Base-by-base conservation (phyloP, 2,797 vertebrate genomes). In the Cossypha niveicapilla region DNA sequence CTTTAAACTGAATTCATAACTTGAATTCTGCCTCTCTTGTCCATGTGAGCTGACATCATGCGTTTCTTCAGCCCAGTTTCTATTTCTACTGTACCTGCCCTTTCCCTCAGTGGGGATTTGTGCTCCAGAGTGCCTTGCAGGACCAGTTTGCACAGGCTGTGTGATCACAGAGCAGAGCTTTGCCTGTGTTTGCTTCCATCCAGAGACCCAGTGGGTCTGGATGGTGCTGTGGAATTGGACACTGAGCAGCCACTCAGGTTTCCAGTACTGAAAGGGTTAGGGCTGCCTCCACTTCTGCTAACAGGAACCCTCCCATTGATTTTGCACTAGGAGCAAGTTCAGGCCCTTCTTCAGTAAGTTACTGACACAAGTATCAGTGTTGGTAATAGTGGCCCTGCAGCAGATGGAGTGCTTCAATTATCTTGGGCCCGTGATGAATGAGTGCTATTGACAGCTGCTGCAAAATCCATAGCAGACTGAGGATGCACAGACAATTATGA, bases 321-420 rank as follows among this genome's bases (percentile, higher is more conserved):
- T 95, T 96, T 91, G 81, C 86, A 75, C 60, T 65, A 66, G 76
- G 34, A 94, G 57, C 79, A 96, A 94, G 92, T 95, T 96, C 93
- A 96, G 92, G 56, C 77, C 87, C 93, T 94, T 92, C 88, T 92
- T 95, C 90, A 74, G 71, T 56, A 94, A 97, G 94, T 94, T 96
- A 92, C 91, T 86, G 86, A 96, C 94, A 95, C 86, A 90, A 96
- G 94, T 96, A 96, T 94, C 86, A 79, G 84, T 85, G 92, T 88
- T 97, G 91, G 80, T 89, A 93, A 87, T 34, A 85, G 94, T 90
- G 94, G 81, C 92, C 91, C 92, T 96, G 94, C 63, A 96, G 96
- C 96, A 97, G 96, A 96, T 97, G 97, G 96, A 96, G 92, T 1
- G 66, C 73, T 85, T 96, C 96, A 97, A 96, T 97, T 96, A 97